These are phyloP conservation scores for Machimus rusticus DNA, from an alignment of 2,888 invertebrate species.

Conservation along the genomic window DNA sequence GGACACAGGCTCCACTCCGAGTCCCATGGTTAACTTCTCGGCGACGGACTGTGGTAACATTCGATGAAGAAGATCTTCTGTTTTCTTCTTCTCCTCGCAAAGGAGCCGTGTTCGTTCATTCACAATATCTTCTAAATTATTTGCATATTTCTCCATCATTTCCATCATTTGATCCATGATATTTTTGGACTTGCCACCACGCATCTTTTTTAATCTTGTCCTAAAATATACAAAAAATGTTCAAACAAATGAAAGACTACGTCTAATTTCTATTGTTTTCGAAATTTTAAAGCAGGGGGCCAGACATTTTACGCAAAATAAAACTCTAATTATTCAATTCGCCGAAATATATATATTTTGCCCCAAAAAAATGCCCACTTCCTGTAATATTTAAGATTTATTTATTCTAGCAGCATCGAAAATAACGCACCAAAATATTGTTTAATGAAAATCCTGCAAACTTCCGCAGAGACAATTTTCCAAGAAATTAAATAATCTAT, in stretches of 20 bases:
- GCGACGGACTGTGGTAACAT: conserved; percentile 96
- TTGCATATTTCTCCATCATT: conserved; percentile 97
- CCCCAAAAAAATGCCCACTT: not conserved
- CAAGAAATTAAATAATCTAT: not conserved
- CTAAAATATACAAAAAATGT: conserved; percentile 52
- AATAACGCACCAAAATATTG: not conserved
- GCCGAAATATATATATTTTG: too few species aligned
- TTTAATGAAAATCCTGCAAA: not conserved
- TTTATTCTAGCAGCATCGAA: too few species aligned
- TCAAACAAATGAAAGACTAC: not conserved
- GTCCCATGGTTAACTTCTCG: conserved; percentile 83
- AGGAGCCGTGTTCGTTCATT: conserved; percentile 88
- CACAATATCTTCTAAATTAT: conserved; percentile 93
- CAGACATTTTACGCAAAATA: not conserved
- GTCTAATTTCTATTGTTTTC: too few species aligned
- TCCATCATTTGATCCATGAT: conserved; percentile 98
- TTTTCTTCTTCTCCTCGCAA: conserved; percentile 92
- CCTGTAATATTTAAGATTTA: not conserved
- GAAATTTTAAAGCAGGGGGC: not conserved
- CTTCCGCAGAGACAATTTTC: not conserved
- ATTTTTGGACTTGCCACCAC: conserved; percentile 83
- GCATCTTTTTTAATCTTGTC: conserved; percentile 84
- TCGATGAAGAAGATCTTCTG: conserved; percentile 89
- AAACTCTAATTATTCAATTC: not conserved
- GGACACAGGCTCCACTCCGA: conserved; percentile 91